A percentile compares a stretch with the other conserved stretches of the same genome.
Evolutionary conservation across 1,140 invertebrate genomes (phyloP).

Genomic region (Drosophila nebulosa): DNA sequence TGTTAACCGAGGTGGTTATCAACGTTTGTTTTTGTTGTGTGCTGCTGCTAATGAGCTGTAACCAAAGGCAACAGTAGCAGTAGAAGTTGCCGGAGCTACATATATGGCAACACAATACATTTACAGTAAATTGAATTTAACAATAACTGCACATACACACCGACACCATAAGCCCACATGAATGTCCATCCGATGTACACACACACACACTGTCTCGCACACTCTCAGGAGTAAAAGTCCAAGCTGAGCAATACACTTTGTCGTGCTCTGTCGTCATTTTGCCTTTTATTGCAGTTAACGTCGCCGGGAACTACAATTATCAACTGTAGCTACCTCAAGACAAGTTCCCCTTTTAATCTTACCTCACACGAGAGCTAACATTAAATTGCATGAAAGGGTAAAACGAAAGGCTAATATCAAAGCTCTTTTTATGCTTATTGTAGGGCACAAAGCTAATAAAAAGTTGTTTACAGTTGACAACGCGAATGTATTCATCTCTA

Average conservation of each 20-base stretch:
- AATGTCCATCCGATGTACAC: slow-evolving; percentile 12
- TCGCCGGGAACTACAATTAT: slow-evolving; percentile 40
- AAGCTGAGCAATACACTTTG: slow-evolving; percentile 17
- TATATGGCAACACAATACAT: slow-evolving; percentile 38
- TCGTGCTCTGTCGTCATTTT: slow-evolving; percentile 44
- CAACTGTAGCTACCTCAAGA: slow-evolving; percentile 27
- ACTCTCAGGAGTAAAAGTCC: background rate
- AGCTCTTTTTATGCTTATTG: slow-evolving; percentile 43
- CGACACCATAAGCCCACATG: slow-evolving; percentile 1
- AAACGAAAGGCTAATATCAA: background rate
- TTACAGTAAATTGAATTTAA: slow-evolving; percentile 63
- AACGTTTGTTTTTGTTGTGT: slow-evolving; percentile 9
- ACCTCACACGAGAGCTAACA: background rate
- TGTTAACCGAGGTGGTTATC: slow-evolving; percentile 39
- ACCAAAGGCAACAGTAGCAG: slow-evolving; percentile 52
- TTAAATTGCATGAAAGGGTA: background rate
- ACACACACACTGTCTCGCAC: slow-evolving; percentile 6
- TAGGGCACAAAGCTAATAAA: background rate
- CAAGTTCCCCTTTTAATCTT: background rate
- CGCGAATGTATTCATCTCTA: too few relatives aligned
- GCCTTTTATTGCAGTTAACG: slow-evolving; percentile 39
- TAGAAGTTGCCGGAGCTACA: slow-evolving; percentile 17
- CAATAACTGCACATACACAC: slow-evolving; percentile 21
- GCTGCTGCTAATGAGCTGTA: slow-evolving; percentile 62
- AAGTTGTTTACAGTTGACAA: background rate